phyloP scores from a whole-genome alignment of 2,113 vertebrate genomes.

The Xiphophorus maculatus region DNA sequence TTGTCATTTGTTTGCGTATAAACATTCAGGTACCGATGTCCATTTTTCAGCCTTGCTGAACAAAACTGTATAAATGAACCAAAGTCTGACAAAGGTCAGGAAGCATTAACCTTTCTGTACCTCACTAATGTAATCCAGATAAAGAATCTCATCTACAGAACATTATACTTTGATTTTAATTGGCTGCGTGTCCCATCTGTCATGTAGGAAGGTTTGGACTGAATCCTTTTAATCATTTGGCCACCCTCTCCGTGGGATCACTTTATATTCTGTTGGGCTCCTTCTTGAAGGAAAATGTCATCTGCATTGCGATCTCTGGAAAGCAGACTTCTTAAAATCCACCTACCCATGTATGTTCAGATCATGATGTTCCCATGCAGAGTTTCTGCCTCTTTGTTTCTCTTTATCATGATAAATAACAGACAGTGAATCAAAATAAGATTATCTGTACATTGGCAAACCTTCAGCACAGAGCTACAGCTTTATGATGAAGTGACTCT shows the following conservation, averaged over 20 bases:
- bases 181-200: conserved; percentile 44
- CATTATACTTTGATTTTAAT: conserved; percentile 38
- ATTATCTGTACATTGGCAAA: conserved; percentile 22
- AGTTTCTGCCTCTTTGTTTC: conserved; percentile 12
- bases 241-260: background rate
- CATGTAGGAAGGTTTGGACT: conserved; percentile 32
- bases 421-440: conserved; percentile 24
- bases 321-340: conserved; percentile 28
- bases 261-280: conserved; percentile 4
- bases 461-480: conserved; percentile 31
- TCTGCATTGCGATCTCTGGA: conserved; percentile 50
- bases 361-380: conserved; percentile 34
- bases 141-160: conserved; percentile 33
- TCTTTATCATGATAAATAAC: conserved; percentile 20
- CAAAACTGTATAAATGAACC: conserved; percentile 42
- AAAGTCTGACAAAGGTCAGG: conserved; percentile 35
- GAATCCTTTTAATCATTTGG: conserved; percentile 15
- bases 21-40: conserved; percentile 37
- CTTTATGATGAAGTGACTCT: conserved; percentile 46
- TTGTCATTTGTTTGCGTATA: conserved; percentile 53
- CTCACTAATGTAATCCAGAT: conserved; percentile 49
- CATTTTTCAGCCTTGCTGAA: conserved; percentile 39
- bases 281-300: conserved; percentile 16
- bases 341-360: conserved; percentile 18
- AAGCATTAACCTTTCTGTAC: conserved; percentile 41